Conservation (phyloP, 1,140 invertebrate genomes). For the Wasmannia auropunctata region DNA sequence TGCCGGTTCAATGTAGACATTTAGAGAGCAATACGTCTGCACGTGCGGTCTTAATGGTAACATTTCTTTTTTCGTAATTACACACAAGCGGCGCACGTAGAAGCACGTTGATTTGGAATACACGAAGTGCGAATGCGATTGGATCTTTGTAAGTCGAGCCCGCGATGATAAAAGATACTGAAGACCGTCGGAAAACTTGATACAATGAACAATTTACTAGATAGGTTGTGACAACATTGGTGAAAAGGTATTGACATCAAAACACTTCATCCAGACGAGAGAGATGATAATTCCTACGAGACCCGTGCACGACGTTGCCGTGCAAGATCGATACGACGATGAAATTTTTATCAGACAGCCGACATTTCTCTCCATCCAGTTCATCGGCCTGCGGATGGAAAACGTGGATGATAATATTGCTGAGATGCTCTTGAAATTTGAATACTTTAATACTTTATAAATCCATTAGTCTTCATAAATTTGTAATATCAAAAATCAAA, state of each 20-base stretch:
- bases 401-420: not conserved
- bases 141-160: not conserved
- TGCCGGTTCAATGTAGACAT: not conserved
- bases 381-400: not conserved
- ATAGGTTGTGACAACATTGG: not conserved
- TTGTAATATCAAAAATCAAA: not conserved
- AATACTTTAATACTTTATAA: not conserved
- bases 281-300: not conserved
- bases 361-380: not conserved
- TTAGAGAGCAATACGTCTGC: not conserved
- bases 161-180: not conserved
- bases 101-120: not conserved
- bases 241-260: not conserved
- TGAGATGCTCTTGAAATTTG: not conserved
- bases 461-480: not conserved
- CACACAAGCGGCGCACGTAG: not conserved
- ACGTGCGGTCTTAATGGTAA: not conserved
- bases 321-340: not conserved
- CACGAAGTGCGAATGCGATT: not conserved
- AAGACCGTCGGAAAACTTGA: not conserved
- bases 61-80: not conserved
- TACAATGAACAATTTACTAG: not conserved
- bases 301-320: not conserved
- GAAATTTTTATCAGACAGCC: conserved; percentile 29
- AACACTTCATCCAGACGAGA: not conserved